phyloP scores from a whole-genome alignment of 1,140 invertebrate genomes.

The Drosophila orena region DNA sequence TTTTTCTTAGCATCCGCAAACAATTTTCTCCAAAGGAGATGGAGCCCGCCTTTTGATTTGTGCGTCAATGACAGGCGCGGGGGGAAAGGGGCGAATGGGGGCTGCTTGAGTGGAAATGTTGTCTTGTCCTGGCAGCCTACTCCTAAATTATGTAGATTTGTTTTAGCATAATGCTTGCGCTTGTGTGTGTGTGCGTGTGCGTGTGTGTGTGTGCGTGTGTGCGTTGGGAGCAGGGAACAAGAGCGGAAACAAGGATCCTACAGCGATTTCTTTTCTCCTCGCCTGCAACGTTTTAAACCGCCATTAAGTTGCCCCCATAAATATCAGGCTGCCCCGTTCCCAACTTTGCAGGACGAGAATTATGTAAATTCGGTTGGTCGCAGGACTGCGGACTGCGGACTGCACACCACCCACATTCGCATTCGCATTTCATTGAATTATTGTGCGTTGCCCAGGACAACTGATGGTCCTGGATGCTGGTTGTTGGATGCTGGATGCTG shows the following conservation, averaged over 20 bases:
- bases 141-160: constrained; percentile 83
- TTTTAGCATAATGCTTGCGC: constrained; percentile 74
- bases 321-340: constrained; percentile 60
- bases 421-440: constrained; percentile 57
- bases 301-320: constrained; percentile 77
- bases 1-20: constrained; percentile 81
- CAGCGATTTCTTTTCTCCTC: constrained; percentile 49
- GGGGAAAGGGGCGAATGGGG: too few relatives aligned
- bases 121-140: constrained; percentile 64
- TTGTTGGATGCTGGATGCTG: too few relatives aligned
- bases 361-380: constrained; percentile 76
- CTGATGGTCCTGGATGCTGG: constrained; percentile 5
- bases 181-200: constrained; percentile 11
- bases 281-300: constrained; percentile 77
- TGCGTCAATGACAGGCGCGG: constrained; percentile 60
- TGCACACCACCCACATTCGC: constrained; percentile 24
- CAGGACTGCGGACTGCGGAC: constrained; percentile 31
- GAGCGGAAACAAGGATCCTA: constrained; percentile 26
- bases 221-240: too few relatives aligned
- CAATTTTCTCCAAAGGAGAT: constrained; percentile 53
- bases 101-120: constrained; percentile 6
- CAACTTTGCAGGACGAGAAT: constrained; percentile 43
- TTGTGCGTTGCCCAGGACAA: constrained; percentile 44
- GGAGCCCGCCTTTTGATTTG: constrained; percentile 71
- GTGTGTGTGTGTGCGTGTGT: constrained; percentile 6